Evolutionary conservation across 2,797 vertebrate species (phyloP).

Genomic region (Pseudochaenichthys georgianus): DNA sequence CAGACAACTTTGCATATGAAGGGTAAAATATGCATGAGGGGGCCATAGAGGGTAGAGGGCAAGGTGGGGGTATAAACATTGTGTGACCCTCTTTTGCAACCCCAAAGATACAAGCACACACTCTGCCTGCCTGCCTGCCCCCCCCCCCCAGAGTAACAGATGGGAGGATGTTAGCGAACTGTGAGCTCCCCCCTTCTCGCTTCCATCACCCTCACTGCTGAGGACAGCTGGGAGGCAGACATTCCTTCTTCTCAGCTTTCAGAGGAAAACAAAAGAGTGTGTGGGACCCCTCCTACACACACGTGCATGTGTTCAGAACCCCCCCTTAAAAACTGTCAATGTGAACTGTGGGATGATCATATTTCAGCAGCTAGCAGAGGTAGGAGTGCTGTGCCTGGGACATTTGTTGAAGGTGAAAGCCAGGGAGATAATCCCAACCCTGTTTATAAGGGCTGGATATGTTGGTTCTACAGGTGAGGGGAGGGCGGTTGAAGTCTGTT

Average conservation of each 20-base stretch:
- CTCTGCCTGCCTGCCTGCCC: constrained; percentile 4
- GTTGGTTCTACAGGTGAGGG: constrained; percentile 14
- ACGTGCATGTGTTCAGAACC: constrained; percentile 71
- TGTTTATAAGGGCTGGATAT: constrained; percentile 35
- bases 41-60: constrained; percentile 55
- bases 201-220: constrained; percentile 56
- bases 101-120: constrained; percentile 34
- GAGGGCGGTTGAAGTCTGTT: constrained; percentile 10
- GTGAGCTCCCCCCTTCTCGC: constrained; percentile 60
- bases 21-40: constrained; percentile 79
- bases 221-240: constrained; percentile 86
- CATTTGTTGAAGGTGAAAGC: constrained; percentile 78
- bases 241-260: constrained; percentile 84
- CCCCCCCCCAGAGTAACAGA: constrained; percentile 70
- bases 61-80: constrained; percentile 53
- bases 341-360: constrained; percentile 70
- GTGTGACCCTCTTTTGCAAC: constrained; percentile 64
- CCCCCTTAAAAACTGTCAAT: constrained; percentile 58
- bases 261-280: constrained; percentile 79
- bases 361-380: constrained; percentile 66
- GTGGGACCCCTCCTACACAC: constrained; percentile 73
- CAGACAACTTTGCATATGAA: constrained; percentile 79
- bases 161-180: constrained; percentile 71
- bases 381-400: constrained; percentile 47
- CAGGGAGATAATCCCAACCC: constrained; percentile 53